Conservation (phyloP, 92 coral and sea anemone genomes). For the Phenganax subtilis region DNA sequence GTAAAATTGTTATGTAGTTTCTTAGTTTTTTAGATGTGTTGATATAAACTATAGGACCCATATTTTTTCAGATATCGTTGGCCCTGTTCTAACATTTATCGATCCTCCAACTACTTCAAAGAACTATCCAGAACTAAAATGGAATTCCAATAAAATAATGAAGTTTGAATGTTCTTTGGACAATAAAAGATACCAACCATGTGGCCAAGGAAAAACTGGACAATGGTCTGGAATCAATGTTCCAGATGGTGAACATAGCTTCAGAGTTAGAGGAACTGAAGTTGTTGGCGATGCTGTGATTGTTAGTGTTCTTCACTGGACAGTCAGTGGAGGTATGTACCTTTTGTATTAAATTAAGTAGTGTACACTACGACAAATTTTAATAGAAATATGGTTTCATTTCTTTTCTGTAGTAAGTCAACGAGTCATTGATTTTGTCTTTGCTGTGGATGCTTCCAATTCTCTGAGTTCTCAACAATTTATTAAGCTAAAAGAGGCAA, state of each 20-base stretch:
- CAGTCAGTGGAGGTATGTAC: not conserved
- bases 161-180: conserved; percentile 22
- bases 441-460: conserved; percentile 79
- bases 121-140: not conserved
- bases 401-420: conserved; percentile 14
- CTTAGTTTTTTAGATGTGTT: not conserved
- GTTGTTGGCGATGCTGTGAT: not conserved
- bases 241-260: conserved; percentile 12
- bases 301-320: not conserved
- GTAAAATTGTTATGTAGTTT: too few species aligned
- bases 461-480: conserved; percentile 52
- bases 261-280: conserved; percentile 25
- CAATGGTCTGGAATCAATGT: conserved; percentile 17
- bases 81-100: not conserved
- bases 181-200: not conserved
- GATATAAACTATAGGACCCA: not conserved
- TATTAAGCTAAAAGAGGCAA: conserved; percentile 51
- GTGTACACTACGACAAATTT: not conserved
- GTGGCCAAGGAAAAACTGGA: conserved; percentile 21
- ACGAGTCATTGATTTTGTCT: conserved; percentile 66
- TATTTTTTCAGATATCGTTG: not conserved
- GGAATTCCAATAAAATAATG: conserved; percentile 6
- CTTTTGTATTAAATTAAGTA: not conserved
- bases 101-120: not conserved
- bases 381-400: not conserved